These are phyloP conservation scores for Meghimatium bilineatum DNA, from an alignment of 2,888 invertebrate species.

Conservation along the genomic window DNA sequence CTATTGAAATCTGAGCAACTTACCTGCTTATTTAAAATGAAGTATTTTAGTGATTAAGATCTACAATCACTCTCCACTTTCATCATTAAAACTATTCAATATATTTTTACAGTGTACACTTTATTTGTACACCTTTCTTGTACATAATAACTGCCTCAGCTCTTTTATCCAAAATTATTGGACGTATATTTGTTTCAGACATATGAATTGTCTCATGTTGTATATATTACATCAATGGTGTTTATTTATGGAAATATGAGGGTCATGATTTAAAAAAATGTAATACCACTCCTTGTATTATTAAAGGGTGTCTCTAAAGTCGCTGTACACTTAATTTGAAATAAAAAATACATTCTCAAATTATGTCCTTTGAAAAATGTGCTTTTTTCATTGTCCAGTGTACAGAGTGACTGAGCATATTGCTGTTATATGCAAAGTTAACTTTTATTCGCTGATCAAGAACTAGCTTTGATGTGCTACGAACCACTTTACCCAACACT, in stretches of 20 bases:
- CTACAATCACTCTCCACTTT: neutral
- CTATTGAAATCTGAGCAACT: neutral
- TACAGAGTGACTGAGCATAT: too few species aligned
- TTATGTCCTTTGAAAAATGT: too few species aligned
- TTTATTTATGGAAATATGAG: neutral
- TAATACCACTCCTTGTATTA: too few species aligned
- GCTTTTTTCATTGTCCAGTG: too few species aligned
- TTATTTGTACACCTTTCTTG: too few species aligned
- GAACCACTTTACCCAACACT: too few species aligned
- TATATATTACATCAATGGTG: neutral
- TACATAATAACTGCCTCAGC: neutral
- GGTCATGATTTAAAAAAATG: neutral
- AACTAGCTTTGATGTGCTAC: neutral
- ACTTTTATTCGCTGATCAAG: neutral
- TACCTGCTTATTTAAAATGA: neutral
- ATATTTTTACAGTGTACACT: too few species aligned
- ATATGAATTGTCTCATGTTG: neutral
- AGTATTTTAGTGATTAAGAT: neutral
- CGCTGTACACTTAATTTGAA: too few species aligned
- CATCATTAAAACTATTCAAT: neutral
- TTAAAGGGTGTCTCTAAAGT: too few species aligned
- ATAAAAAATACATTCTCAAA: too few species aligned
- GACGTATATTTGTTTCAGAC: neutral
- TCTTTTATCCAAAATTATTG: neutral
- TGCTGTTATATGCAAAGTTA: too few species aligned